Evolutionary conservation across 1,140 invertebrate genomes (phyloP), one percentile per base, ranked within the genome.

Genomic region (Drosophila carrolli): DNA sequence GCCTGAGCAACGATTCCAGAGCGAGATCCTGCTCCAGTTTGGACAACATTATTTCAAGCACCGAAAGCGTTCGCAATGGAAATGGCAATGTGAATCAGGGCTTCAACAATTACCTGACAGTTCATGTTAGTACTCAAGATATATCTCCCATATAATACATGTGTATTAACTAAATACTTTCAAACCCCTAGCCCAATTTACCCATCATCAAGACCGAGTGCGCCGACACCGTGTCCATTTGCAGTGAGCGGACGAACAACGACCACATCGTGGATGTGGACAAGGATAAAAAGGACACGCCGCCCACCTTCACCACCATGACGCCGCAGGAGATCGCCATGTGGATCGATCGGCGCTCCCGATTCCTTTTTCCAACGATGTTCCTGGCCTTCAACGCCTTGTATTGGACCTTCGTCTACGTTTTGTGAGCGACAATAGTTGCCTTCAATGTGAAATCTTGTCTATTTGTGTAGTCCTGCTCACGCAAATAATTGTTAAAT

Each of bases 241-340:
- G 60, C 56, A 89, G 83, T 44, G 80, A 70, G 54, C 78, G 66
- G 1, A 89, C 70, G 8, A 75, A 55, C 46, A 80, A 84, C 13
- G 90, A 91, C 53, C 90, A 91, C 47, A 71, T 91, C 40, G 65
- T 91, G 41, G 82, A 92, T 32, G 79, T 92, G 43, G 91, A 91
- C 7, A 86, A 85, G 60, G 75, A 76, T 8, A 81, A 79, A 41
- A 84, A 84, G 37, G 79, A 82, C 10, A 76, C 93, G 46, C 71
- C 75, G 11, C 73, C 86, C 13, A 90, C 90, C 9, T 91, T 91
- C 44, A 96, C 96, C 29, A 96, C 96, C 16, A 97, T 97, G 96
- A 97, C 96, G 5, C 96, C 97, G 1, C 96, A 97, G 81, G 96
- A 97, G 91, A 97, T 97, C 43, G 96, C 97, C 58, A 96, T 96